Evolutionary conservation across 2,888 invertebrate genomes (phyloP).

Genomic region (Athetis lepigone): DNA sequence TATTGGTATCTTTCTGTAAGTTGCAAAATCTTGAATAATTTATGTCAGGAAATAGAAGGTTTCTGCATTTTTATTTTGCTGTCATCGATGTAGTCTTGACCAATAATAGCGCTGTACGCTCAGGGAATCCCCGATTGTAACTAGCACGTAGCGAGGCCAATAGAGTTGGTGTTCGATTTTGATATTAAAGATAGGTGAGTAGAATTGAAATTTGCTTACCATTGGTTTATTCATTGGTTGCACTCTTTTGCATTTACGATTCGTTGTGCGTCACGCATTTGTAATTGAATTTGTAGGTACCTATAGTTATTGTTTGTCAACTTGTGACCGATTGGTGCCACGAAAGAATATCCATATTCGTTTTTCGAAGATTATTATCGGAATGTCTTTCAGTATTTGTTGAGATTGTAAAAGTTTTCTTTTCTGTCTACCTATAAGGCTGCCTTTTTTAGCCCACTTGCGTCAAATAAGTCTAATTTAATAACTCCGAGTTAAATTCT

Average conservation of each 20-base stretch:
- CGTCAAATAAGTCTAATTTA: too few species aligned
- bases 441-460: too few species aligned
- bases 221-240: neutral
- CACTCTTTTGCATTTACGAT: neutral
- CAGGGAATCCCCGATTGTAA: slow-evolving; percentile 20
- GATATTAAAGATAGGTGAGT: neutral
- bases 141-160: neutral
- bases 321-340: too few species aligned
- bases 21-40: neutral
- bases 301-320: too few species aligned
- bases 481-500: too few species aligned
- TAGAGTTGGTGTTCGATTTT: neutral
- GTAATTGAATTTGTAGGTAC: too few species aligned
- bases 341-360: too few species aligned
- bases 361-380: too few species aligned
- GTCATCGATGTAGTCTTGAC: neutral
- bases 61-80: neutral
- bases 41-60: slow-evolving; percentile 8
- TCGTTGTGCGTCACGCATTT: neutral
- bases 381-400: too few species aligned
- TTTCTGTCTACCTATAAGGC: too few species aligned
- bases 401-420: too few species aligned
- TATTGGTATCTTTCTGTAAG: neutral
- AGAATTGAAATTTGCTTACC: slow-evolving; percentile 2
- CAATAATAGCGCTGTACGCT: slow-evolving; percentile 22